These are phyloP conservation scores for Agrypnus murinus DNA, from an alignment of 2,888 invertebrate genomes.

Conservation along the genomic window DNA sequence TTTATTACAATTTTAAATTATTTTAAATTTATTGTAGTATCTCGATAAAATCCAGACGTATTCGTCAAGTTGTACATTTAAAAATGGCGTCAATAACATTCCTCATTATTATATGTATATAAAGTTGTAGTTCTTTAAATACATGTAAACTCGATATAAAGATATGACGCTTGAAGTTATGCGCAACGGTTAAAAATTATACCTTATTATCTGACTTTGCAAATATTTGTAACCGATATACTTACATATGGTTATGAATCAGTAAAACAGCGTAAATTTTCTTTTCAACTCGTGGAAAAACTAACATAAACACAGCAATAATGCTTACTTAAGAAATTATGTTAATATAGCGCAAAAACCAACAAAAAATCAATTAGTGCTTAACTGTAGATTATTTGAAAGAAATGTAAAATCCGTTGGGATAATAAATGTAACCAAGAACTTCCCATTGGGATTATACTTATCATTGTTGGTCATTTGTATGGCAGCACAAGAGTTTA, in stretches of 20 bases:
- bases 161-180: conserved; percentile 39
- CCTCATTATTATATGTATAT: conserved; percentile 17
- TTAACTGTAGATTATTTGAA: not conserved
- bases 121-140: conserved; percentile 35
- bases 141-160: conserved; percentile 39
- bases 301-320: not conserved
- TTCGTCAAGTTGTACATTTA: conserved; percentile 30
- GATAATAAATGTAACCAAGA: not conserved
- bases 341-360: not conserved
- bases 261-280: not conserved
- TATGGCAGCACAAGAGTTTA: too few species aligned
- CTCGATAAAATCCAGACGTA: conserved; percentile 36
- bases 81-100: conserved; percentile 37
- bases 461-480: too few species aligned
- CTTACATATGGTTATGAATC: conserved; percentile 5
- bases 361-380: conserved; percentile 1
- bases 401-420: conserved; percentile 11
- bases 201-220: conserved; percentile 44
- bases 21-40: conserved; percentile 9
- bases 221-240: conserved; percentile 47
- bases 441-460: not conserved
- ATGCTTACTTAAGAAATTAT: not conserved
- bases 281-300: not conserved
- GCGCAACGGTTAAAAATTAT: conserved; percentile 41
- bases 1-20: conserved; percentile 28